Conservation (phyloP, 1,140 invertebrate species). For the Zaprionus tsacasi region DNA sequence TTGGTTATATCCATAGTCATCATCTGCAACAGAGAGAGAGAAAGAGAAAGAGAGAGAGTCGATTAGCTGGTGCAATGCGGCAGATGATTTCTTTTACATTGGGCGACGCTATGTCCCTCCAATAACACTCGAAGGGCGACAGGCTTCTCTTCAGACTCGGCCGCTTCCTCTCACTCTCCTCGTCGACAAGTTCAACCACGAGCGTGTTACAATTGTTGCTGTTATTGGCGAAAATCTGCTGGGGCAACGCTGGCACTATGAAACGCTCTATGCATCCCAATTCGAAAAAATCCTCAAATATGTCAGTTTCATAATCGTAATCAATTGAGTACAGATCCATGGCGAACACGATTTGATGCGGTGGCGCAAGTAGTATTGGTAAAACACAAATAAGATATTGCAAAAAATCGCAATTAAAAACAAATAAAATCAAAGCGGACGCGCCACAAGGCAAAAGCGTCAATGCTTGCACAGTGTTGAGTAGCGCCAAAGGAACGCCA, state of each 20-base stretch:
- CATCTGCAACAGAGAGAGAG: conserved; percentile 81
- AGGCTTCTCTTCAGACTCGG: background rate
- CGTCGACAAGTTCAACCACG: background rate
- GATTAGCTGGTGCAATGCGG: background rate
- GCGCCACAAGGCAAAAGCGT: conserved; percentile 9
- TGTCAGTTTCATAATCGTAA: conserved; percentile 14
- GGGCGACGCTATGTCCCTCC: background rate
- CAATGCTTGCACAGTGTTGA: conserved; percentile 28
- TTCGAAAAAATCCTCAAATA: conserved; percentile 1
- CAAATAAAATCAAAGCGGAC: conserved; percentile 4
- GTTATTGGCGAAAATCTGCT: background rate
- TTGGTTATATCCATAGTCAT: conserved; percentile 91
- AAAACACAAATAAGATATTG: background rate
- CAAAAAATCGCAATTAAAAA: background rate
- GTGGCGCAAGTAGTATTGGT: background rate
- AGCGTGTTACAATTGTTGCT: background rate
- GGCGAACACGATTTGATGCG: background rate
- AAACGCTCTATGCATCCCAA: conserved; percentile 37
- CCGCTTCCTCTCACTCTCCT: background rate
- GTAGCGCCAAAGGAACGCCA: background rate
- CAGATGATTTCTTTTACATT: conserved; percentile 20
- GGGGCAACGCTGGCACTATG: conserved; percentile 32
- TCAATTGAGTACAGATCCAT: conserved; percentile 18
- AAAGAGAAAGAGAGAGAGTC: background rate
- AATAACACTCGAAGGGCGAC: conserved; percentile 15